Evolutionary conservation across 2,888 invertebrate genomes (phyloP).

Genomic region (Oligia fasciuncula): DNA sequence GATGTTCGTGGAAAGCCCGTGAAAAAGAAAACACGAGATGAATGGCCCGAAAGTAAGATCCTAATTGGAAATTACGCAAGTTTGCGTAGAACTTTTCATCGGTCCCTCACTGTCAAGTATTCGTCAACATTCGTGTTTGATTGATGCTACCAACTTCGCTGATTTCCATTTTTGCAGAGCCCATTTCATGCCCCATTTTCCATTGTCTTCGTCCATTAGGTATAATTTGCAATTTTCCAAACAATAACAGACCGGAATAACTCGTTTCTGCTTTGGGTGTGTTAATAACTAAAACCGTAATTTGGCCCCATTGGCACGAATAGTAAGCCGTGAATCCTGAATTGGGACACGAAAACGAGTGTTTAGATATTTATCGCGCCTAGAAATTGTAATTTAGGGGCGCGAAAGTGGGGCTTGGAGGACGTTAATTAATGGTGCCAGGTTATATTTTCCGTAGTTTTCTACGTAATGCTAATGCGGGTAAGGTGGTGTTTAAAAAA

Average conservation of each 20-base stretch:
- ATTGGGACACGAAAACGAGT: constrained; percentile 46
- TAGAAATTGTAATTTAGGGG: constrained; percentile 39
- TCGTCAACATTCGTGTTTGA: constrained; percentile 47
- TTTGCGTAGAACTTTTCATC: constrained; percentile 31
- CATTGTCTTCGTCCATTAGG: constrained; percentile 36
- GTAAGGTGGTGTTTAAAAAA: neutral
- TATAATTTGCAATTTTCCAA: constrained; percentile 34
- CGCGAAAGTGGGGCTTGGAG: constrained; percentile 32
- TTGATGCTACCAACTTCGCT: constrained; percentile 45
- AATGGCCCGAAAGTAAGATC: constrained; percentile 22
- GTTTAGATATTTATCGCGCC: constrained; percentile 58
- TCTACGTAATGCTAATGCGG: constrained; percentile 7
- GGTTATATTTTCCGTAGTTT: constrained; percentile 29
- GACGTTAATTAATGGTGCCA: constrained; percentile 41
- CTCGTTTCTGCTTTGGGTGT: constrained; percentile 31
- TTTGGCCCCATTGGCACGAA: constrained; percentile 47
- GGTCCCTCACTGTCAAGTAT: constrained; percentile 36
- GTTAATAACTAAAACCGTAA: constrained; percentile 39
- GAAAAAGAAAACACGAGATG: constrained; percentile 22
- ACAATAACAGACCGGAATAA: constrained; percentile 1
- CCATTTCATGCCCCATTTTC: constrained; percentile 30
- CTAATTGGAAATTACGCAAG: constrained; percentile 17
- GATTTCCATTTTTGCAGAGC: constrained; percentile 33
- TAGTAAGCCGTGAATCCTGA: constrained; percentile 41
- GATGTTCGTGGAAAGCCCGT: neutral